Evolutionary conservation across 2,888 invertebrate species (phyloP).

Genomic region (Calliopum simillimum): DNA sequence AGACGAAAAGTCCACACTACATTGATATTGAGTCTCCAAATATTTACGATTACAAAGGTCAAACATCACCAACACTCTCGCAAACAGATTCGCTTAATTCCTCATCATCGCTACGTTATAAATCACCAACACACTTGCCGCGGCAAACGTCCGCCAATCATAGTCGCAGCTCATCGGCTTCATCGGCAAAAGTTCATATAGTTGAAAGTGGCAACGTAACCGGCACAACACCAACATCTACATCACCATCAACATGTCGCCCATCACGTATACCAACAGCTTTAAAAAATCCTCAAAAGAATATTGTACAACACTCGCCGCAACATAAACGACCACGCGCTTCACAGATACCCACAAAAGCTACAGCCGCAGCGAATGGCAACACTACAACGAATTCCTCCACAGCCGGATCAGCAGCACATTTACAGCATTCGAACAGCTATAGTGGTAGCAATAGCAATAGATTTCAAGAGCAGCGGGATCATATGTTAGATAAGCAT

Average conservation of each 20-base stretch:
- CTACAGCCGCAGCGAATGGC: slow-evolving; percentile 45
- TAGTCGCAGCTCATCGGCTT: slow-evolving; percentile 61
- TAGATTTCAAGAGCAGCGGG: slow-evolving; percentile 45
- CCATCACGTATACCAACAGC: slow-evolving; percentile 72
- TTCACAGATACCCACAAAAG: slow-evolving; percentile 66
- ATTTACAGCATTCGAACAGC: slow-evolving; percentile 57
- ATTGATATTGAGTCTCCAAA: slow-evolving; percentile 70
- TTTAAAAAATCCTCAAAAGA: slow-evolving; percentile 61
- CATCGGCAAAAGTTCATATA: slow-evolving; percentile 62
- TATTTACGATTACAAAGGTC: slow-evolving; percentile 66
- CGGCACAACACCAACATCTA: slow-evolving; percentile 45
- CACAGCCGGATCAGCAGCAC: slow-evolving; percentile 36
- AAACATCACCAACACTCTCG: slow-evolving; percentile 42
- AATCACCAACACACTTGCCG: slow-evolving; percentile 61
- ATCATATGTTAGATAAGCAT: slow-evolving; percentile 20
- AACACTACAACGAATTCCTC: slow-evolving; percentile 27
- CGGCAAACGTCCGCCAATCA: slow-evolving; percentile 53
- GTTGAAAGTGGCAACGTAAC: slow-evolving; percentile 48
- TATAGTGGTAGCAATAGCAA: slow-evolving; percentile 53
- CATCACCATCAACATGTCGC: slow-evolving; percentile 65
- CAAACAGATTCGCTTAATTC: slow-evolving; percentile 42
- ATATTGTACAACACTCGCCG: slow-evolving; percentile 63
- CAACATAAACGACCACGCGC: slow-evolving; percentile 64
- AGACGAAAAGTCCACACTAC: slow-evolving; percentile 69
- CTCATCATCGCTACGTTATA: slow-evolving; percentile 54